Conservation (phyloP, 2,888 invertebrate genomes). For the Parascotia fuliginaria region DNA sequence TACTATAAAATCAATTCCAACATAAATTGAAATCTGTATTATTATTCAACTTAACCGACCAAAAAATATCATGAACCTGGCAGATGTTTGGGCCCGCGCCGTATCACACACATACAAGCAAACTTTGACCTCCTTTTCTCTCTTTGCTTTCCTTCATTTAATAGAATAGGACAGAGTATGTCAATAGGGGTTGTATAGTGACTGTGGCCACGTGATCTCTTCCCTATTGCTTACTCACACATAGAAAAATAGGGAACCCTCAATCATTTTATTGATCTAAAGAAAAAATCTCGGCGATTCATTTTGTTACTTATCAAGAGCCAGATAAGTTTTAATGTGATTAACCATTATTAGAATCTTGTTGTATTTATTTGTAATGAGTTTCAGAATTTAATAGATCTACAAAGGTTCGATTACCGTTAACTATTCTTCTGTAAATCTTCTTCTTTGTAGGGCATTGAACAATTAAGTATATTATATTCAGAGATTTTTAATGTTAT, state of each 20-base stretch:
- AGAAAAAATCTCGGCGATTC: conserved; percentile 65
- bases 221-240: conserved; percentile 61
- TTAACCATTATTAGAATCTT: conserved; percentile 20
- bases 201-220: conserved; percentile 75
- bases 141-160: conserved; percentile 24
- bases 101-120: conserved; percentile 56
- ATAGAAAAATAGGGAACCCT: conserved; percentile 56
- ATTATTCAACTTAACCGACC: conserved; percentile 66
- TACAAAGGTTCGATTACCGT: no score
- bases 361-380: background rate
- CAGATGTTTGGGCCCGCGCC: conserved; percentile 80
- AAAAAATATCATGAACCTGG: conserved; percentile 73
- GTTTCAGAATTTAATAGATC: no score
- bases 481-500: no score
- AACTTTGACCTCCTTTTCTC: conserved; percentile 41
- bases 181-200: conserved; percentile 75
- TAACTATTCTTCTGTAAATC: no score
- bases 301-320: conserved; percentile 43
- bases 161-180: conserved; percentile 50
- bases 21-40: conserved; percentile 55
- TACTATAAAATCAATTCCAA: conserved; percentile 32
- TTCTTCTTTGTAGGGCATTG: no score
- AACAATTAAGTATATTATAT: no score
- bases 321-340: conserved; percentile 30
- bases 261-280: conserved; percentile 75